phyloP scores from a whole-genome alignment of 2,797 vertebrate genomes.

The Onychomys torridus region DNA sequence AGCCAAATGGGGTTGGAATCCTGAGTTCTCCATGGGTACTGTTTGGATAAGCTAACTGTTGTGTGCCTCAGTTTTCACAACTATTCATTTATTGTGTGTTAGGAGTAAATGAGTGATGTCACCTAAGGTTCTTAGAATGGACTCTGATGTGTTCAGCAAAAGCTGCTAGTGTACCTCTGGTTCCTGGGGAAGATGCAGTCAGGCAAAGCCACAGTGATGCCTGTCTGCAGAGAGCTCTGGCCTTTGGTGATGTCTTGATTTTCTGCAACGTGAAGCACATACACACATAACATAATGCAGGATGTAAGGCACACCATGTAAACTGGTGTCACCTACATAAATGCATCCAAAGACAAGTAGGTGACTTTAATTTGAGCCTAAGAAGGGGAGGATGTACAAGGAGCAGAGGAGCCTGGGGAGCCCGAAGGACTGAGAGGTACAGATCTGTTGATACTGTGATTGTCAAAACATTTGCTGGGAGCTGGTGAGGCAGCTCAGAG shows the following conservation, averaged over 20 bases:
- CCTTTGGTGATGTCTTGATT: background rate
- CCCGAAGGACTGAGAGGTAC: background rate
- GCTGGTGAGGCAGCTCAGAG: background rate
- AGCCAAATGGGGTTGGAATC: background rate
- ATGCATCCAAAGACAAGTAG: background rate
- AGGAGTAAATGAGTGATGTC: background rate
- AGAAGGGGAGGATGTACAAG: background rate
- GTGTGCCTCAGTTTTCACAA: background rate
- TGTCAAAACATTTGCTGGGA: background rate
- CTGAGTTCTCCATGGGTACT: background rate
- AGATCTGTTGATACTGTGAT: background rate
- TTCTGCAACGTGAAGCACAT: background rate
- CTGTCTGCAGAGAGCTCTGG: background rate
- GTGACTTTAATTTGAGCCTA: background rate
- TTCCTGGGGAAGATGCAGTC: rapidly evolving
- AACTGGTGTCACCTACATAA: background rate
- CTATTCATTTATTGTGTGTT: background rate
- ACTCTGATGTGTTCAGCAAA: background rate
- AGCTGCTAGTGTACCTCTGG: rapidly evolving
- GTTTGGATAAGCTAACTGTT: background rate
- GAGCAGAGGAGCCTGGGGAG: background rate
- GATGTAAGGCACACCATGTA: background rate
- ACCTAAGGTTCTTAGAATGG: background rate
- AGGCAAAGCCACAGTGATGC: background rate
- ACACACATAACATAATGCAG: background rate